phyloP scores from a whole-genome alignment of 2,888 invertebrate genomes.

The Drosophila monieri region DNA sequence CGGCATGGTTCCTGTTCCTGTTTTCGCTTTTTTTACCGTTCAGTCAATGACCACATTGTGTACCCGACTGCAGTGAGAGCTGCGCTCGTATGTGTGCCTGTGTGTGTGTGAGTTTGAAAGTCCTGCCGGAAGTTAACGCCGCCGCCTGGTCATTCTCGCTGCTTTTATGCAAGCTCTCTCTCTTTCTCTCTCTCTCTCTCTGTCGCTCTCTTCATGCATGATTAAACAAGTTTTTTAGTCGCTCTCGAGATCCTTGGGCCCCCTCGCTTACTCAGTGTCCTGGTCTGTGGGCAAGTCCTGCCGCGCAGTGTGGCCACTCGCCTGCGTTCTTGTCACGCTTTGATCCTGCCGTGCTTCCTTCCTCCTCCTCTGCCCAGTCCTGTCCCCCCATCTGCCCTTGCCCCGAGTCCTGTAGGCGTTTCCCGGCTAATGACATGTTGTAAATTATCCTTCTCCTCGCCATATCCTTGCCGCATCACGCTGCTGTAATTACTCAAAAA shows the following conservation, averaged over 20 bases:
- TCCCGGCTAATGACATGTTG: slow-evolving; percentile 78
- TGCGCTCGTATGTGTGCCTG: slow-evolving; percentile 36
- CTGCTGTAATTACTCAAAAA: slow-evolving; percentile 54
- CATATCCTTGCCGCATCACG: slow-evolving; percentile 24
- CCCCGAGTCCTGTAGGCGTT: slow-evolving; percentile 61
- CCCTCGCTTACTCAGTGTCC: slow-evolving; percentile 33
- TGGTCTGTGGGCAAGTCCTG: slow-evolving; percentile 35
- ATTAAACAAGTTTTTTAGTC: slow-evolving; percentile 66
- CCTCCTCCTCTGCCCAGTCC: slow-evolving; percentile 32
- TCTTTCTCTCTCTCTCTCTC: slow-evolving; percentile 20
- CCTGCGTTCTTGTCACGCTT: slow-evolving; percentile 67
- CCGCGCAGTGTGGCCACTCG: slow-evolving; percentile 43
- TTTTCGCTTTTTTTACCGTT: slow-evolving; percentile 81
- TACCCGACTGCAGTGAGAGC: slow-evolving; percentile 60
- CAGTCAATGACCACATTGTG: slow-evolving; percentile 79
- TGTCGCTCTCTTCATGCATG: slow-evolving; percentile 47
- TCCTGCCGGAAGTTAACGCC: slow-evolving; percentile 78
- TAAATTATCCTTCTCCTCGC: slow-evolving; percentile 64
- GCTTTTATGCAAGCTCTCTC: slow-evolving; percentile 63
- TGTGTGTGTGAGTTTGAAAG: slow-evolving; percentile 44
- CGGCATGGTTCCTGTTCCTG: slow-evolving; percentile 59
- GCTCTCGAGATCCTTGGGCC: slow-evolving; percentile 62
- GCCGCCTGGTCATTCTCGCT: slow-evolving; percentile 75
- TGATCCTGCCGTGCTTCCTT: slow-evolving; percentile 67
- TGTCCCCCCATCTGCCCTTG: slow-evolving; percentile 29